A percentile compares a stretch with the other conserved stretches of the same genome.
Evolutionary conservation across 2,797 vertebrate genomes (phyloP).

Genomic region (Sparidentex hasta): DNA sequence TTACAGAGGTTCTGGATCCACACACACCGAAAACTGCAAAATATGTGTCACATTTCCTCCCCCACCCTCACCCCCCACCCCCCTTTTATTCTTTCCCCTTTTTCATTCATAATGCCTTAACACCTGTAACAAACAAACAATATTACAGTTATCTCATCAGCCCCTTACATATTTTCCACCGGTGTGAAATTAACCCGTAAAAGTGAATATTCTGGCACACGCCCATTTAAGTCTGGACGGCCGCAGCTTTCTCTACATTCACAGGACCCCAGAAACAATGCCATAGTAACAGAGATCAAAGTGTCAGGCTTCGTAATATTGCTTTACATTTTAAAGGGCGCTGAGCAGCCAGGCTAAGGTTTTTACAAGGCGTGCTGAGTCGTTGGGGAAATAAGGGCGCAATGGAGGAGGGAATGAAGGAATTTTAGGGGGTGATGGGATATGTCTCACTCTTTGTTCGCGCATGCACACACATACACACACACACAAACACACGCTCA

Average conservation of each 20-base stretch:
- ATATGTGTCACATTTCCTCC: slow-evolving; percentile 51
- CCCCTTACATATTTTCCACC: slow-evolving; percentile 31
- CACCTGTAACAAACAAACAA: slow-evolving; percentile 69
- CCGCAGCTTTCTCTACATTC: slow-evolving; percentile 68
- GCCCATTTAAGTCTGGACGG: slow-evolving; percentile 44
- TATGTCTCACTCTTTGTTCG: slow-evolving; percentile 68
- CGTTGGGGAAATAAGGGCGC: slow-evolving; percentile 81
- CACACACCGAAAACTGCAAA: slow-evolving; percentile 63
- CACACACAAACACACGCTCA: slow-evolving; percentile 15
- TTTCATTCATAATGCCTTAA: slow-evolving; percentile 44
- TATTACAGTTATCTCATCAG: slow-evolving; percentile 50
- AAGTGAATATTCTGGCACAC: slow-evolving; percentile 40
- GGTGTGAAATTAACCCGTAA: slow-evolving; percentile 25
- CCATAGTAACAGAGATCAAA: slow-evolving; percentile 77
- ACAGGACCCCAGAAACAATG: slow-evolving; percentile 76
- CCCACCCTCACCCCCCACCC: not conserved
- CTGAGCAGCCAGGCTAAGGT: slow-evolving; percentile 67
- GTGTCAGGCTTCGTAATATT: slow-evolving; percentile 80
- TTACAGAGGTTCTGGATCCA: slow-evolving; percentile 68
- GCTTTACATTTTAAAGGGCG: slow-evolving; percentile 82
- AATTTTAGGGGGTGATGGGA: slow-evolving; percentile 75
- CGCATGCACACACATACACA: slow-evolving; percentile 34
- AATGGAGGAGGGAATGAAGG: slow-evolving; percentile 76
- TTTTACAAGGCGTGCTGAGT: slow-evolving; percentile 78
- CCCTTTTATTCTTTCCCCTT: slow-evolving; percentile 15